Conservation (phyloP, 1,140 invertebrate species). For the Drepana arcuata region DNA sequence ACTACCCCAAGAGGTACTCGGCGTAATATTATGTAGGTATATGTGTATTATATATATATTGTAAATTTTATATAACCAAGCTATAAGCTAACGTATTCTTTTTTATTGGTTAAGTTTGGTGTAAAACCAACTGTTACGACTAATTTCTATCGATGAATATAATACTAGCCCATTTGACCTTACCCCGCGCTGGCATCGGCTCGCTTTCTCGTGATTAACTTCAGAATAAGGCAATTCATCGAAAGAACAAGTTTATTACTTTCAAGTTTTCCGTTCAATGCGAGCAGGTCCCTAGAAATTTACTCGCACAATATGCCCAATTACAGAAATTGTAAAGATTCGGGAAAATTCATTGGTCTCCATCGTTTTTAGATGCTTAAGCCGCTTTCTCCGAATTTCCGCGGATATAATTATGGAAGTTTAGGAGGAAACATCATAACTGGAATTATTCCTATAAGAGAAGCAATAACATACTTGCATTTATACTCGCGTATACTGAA, state of each 20-base stretch:
- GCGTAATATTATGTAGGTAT: too few species aligned
- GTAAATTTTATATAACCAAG: too few species aligned
- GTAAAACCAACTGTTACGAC: too few species aligned
- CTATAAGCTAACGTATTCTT: too few species aligned
- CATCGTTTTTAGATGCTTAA: conserved; percentile 25
- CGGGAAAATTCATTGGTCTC: conserved; percentile 28
- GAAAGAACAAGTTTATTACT: conserved; percentile 58
- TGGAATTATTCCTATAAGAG: conserved; percentile 8
- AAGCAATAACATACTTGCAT: conserved; percentile 5
- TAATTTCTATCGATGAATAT: too few species aligned
- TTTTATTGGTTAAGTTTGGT: too few species aligned
- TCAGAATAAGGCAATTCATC: conserved; percentile 52
- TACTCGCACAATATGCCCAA: conserved; percentile 37
- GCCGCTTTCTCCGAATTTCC: conserved; percentile 14
- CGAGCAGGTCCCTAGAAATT: conserved; percentile 32
- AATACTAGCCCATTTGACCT: too few species aligned
- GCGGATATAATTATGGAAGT: conserved; percentile 13
- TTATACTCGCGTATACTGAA: too few species aligned
- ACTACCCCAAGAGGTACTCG: too few species aligned
- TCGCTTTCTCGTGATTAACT: conserved; percentile 48
- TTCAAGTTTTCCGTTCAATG: conserved; percentile 39
- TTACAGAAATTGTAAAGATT: conserved; percentile 50
- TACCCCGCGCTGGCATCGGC: too few species aligned
- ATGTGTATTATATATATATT: too few species aligned
- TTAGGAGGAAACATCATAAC: conserved; percentile 12